Evolutionary conservation across 2,888 invertebrate species (phyloP).

Genomic region (Vandiemenella viatica): DNA sequence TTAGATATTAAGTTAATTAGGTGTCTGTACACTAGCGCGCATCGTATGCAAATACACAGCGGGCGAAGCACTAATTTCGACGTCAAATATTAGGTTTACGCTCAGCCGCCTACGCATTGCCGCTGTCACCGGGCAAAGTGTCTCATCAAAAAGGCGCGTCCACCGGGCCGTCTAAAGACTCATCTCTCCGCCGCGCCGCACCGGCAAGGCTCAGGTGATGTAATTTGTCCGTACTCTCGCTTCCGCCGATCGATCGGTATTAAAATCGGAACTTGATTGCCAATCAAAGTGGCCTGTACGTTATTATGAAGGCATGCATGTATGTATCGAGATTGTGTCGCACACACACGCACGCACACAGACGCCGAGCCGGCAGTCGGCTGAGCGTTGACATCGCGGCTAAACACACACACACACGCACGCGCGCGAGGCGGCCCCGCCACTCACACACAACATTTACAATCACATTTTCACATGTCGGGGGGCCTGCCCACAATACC

Average conservation of each 20-base stretch:
- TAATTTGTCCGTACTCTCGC: slow-evolving; percentile 4
- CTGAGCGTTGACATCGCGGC: no score
- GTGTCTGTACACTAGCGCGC: background rate
- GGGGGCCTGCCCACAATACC: slow-evolving; percentile 9
- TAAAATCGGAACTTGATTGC: slow-evolving; percentile 17
- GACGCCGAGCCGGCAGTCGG: no score
- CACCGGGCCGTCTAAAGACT: background rate
- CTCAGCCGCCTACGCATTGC: background rate
- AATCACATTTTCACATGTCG: slow-evolving; percentile 13
- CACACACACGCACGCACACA: slow-evolving; percentile 6
- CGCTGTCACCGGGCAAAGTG: background rate
- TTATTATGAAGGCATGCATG: slow-evolving; percentile 15
- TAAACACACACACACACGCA: background rate
- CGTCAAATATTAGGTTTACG: background rate
- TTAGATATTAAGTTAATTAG: background rate
- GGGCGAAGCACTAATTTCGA: background rate
- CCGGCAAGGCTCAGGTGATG: slow-evolving; percentile 5
- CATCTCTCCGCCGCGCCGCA: background rate
- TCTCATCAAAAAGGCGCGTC: background rate
- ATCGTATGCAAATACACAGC: background rate
- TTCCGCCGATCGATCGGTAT: slow-evolving; percentile 14
- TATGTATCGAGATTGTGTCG: slow-evolving; percentile 12
- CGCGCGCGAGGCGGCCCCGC: no score
- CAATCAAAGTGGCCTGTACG: slow-evolving; percentile 17
- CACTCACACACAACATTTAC: slow-evolving; percentile 12